These are phyloP conservation scores for Thamnophis elegans DNA, from an alignment of 2,797 vertebrate species.

Conservation along the genomic window DNA sequence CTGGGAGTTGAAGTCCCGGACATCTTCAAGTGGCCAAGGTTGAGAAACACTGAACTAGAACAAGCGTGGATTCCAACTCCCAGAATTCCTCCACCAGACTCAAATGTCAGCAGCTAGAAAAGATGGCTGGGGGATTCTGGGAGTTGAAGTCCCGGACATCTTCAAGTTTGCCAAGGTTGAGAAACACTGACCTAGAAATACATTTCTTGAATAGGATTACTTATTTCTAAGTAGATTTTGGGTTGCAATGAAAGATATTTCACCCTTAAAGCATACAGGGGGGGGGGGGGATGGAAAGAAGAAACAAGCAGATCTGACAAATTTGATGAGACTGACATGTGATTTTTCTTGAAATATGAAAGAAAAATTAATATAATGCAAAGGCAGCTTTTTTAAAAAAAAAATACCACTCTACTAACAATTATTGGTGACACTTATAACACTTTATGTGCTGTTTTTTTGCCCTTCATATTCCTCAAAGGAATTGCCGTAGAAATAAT, in stretches of 20 bases:
- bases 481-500: conserved; percentile 57
- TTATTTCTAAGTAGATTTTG: background rate
- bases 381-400: conserved; percentile 42
- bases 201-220: background rate
- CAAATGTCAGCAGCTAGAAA: too few species aligned
- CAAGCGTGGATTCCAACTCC: too few species aligned
- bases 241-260: background rate
- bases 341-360: conserved; percentile 9
- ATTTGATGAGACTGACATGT: conserved; percentile 20
- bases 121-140: too few species aligned
- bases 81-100: too few species aligned
- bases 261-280: conserved; percentile 16
- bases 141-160: too few species aligned
- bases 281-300: background rate
- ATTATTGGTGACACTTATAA: conserved; percentile 26
- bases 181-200: too few species aligned
- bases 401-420: conserved; percentile 25
- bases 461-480: conserved; percentile 34
- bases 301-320: background rate
- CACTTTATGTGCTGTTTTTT: conserved; percentile 33
- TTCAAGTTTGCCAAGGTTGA: too few species aligned
- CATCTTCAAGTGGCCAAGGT: too few species aligned
- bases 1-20: too few species aligned
- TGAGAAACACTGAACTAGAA: too few species aligned
- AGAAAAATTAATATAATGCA: conserved; percentile 33